Evolutionary conservation across 2,797 vertebrate genomes (phyloP).

Genomic region (Esox lucius): DNA sequence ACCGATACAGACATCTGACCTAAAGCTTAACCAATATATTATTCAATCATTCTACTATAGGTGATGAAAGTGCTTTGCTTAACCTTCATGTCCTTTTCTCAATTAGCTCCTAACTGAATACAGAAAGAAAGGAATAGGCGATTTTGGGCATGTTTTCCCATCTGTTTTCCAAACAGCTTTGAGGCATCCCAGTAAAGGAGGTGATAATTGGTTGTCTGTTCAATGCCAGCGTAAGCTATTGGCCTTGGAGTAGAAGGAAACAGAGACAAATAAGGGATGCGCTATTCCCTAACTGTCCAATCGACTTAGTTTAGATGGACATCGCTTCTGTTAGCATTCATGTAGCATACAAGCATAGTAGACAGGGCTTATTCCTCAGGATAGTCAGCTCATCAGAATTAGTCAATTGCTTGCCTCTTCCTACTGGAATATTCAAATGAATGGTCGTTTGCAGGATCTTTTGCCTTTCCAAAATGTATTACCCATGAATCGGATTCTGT

Average conservation of each 20-base stretch:
- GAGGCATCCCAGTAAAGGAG: conserved; percentile 39
- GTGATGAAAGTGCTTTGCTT: not conserved
- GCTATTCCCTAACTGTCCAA: conserved; percentile 28
- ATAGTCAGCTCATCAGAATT: conserved; percentile 41
- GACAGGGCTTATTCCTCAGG: conserved; percentile 8
- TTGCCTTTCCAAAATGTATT: conserved; percentile 8
- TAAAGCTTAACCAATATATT: not conserved
- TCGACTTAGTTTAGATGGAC: conserved; percentile 37
- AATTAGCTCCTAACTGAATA: not conserved
- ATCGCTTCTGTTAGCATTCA: conserved; percentile 52
- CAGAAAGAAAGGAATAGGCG: no score
- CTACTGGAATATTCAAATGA: conserved; percentile 30
- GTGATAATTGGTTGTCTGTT: conserved; percentile 45
- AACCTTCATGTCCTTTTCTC: not conserved
- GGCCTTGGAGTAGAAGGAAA: not conserved
- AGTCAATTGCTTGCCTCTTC: conserved; percentile 47
- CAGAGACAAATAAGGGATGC: conserved; percentile 10
- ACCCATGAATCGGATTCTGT: not conserved
- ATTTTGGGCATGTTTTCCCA: conserved; percentile 30
- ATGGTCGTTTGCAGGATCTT: conserved; percentile 37
- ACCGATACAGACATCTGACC: not conserved
- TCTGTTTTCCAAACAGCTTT: conserved; percentile 34
- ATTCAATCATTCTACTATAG: not conserved
- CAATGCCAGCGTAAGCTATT: conserved; percentile 30
- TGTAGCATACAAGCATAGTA: conserved; percentile 17